Base-by-base conservation (phyloP, 2,797 vertebrate species). In the Bryconaethiops microstoma region DNA sequence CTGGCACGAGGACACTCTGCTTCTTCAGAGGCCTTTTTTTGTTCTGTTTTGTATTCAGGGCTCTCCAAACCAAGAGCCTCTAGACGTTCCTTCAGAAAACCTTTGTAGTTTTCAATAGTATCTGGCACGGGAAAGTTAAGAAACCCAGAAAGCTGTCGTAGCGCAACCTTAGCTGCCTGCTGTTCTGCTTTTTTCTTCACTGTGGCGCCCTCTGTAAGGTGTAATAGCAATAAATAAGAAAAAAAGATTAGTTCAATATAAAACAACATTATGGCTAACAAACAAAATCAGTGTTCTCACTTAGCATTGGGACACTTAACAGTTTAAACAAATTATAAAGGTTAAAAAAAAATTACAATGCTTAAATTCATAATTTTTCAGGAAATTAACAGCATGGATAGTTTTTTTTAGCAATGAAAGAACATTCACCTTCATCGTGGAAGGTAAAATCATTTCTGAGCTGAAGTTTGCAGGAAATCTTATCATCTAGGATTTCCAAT, bases 121-220 rank as follows among this genome's bases (percentile, higher is more conserved):
- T 67, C 71, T 5, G 17, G 42, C 25, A 16, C 6, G 45, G 67
- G 35, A 14, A 23, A 65, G 14, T 74, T 76, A 6, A 90, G 73
- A 70, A 90, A 39, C 25, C 42, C 68, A 39, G 83, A 67, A 65
- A 90, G 75, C 35, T 74, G 29, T n/a, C 79, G 35, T 17, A 90
- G 74, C 42, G 87, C 88, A 12, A 76, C 62, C 80, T 86, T 85
- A 74, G 90, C 90, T 57, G 85, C 88, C 75, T 86, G 85, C 0
- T 90, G 87, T 45, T 90, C 80, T n/a, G 88, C 88, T 64, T 45
- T 89, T 62, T 83, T 90, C 72, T 76, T 69, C 5, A 0, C 88
- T 67, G 29, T 63, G 60, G 85, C 78, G 4, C 85, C 85, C 35
- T 80, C 88, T 90, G 75, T 62, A 54, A 4, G 10, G 57, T n/a